Evolutionary conservation across 2,888 invertebrate species (phyloP), one percentile per base, ranked within the genome.

Genomic region (Drosophila fulvimacula): DNA sequence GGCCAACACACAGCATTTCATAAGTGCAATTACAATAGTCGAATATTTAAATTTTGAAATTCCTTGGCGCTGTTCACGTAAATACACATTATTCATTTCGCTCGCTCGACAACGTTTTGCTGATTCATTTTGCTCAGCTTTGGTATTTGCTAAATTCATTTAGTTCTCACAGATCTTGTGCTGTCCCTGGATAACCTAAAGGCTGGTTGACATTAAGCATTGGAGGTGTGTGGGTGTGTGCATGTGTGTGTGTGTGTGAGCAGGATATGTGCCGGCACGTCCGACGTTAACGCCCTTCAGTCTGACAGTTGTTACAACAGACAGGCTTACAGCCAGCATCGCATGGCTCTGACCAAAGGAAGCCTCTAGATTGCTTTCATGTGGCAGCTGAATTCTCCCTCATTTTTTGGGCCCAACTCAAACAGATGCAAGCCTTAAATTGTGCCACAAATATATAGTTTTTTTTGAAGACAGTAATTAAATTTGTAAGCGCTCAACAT

Each of bases 291-390:
- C 63, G 58, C 46, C 52, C 39, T 53, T 60, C 55, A 38, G 58
- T 39, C 60, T 71, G 72, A 76, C 72, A 76, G 61, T 65, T 65
- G 72, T 38, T 48, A 65, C 71, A 60, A 57, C 24, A 51, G 67
- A 48, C 55, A 68, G 41, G 10, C 10, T 36, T 10, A 36, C 27
- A 38, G 39, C 36, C 19, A 38, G 17, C 15, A n/a, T 41, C n/a
- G 34, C 56, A 13, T 34, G 19, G 34, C 13, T n/a, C n/a, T n/a
- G 19, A 39, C 30, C 49, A 19, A 34, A 39, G 34, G 19, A 59
- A 30, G 34, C 49, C 59, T 55, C 21, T 44, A 30, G 51, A 36
- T 44, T 7, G 38, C 42, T 44, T 66, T 55, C 55, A 55, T 55
- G 46, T 24, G 51, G 32, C 42, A 51, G 49, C 39, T 44, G 34